phyloP scores from a whole-genome alignment of 92 coral and sea anemone species.

The Actinernus sp. region DNA sequence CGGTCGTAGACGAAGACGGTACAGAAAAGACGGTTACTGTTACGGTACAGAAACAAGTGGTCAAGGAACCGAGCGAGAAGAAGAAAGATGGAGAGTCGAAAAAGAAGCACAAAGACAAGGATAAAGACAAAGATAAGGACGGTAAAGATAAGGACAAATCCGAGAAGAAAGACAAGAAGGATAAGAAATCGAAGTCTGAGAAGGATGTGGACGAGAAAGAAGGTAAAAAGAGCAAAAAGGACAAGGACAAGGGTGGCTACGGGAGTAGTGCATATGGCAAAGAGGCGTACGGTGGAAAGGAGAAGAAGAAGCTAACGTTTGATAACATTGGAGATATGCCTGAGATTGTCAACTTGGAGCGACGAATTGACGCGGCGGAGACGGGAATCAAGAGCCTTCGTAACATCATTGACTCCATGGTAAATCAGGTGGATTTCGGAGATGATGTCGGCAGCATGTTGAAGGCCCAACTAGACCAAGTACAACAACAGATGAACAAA shows the following conservation, averaged over 20 bases:
- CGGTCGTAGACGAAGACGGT: constrained; percentile 79
- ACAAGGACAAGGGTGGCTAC: constrained; percentile 46
- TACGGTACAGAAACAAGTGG: constrained; percentile 61
- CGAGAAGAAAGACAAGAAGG: constrained; percentile 62
- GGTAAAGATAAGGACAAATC: constrained; percentile 59
- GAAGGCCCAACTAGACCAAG: constrained; percentile 81
- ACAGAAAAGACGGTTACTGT: constrained; percentile 83
- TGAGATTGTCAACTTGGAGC: constrained; percentile 67
- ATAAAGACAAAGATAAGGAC: constrained; percentile 39
- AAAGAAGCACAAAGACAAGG: constrained; percentile 67
- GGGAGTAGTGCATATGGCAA: constrained; percentile 20
- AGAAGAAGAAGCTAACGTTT: constrained; percentile 47
- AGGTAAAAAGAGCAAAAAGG: constrained; percentile 48
- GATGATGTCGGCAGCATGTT: constrained; percentile 80
- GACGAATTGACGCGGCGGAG: constrained; percentile 84
- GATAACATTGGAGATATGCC: constrained; percentile 72
- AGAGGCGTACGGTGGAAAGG: constrained; percentile 50
- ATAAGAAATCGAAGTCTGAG: constrained; percentile 43
- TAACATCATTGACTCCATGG: constrained; percentile 88
- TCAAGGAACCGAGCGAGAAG: constrained; percentile 59
- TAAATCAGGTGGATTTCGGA: constrained; percentile 91
- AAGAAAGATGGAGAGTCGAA: constrained; percentile 60
- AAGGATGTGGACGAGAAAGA: constrained; percentile 61
- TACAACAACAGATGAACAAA: constrained; percentile 74
- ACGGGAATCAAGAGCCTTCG: constrained; percentile 84